A percentile compares a stretch with the other conserved stretches of the same genome.
Evolutionary conservation across 92 coral and sea anemone species (phyloP).

Genomic region (Galaxea fascicularis): DNA sequence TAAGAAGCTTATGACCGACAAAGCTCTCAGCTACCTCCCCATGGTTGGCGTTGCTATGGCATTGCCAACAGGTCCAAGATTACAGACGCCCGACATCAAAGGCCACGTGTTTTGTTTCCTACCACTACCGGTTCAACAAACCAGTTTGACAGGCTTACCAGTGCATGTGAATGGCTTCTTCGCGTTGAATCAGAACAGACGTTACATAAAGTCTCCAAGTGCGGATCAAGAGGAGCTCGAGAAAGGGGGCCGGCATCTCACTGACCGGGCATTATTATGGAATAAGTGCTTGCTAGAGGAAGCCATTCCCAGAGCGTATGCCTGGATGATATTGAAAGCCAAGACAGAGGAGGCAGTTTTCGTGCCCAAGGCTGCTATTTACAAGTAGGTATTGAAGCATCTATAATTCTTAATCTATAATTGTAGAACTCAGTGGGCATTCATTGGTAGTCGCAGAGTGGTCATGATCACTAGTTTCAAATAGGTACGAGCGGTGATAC

Average conservation of each 20-base stretch:
- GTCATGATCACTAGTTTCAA: not conserved
- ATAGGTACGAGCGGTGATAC: not conserved
- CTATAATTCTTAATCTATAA: not conserved
- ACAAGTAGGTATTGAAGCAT: not conserved
- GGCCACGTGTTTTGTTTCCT: slow-evolving; percentile 79
- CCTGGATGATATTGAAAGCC: slow-evolving; percentile 9
- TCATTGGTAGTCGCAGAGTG: not conserved
- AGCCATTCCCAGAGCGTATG: slow-evolving; percentile 50
- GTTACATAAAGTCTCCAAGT: slow-evolving; percentile 73
- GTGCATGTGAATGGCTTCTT: slow-evolving; percentile 81
- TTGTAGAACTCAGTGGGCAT: not conserved
- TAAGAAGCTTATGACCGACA: slow-evolving; percentile 47
- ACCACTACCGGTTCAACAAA: slow-evolving; percentile 66
- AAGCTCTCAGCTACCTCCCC: slow-evolving; percentile 68
- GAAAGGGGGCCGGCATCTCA: not conserved
- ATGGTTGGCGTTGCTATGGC: slow-evolving; percentile 83
- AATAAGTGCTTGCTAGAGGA: slow-evolving; percentile 52
- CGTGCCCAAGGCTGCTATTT: not conserved
- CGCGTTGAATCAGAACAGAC: slow-evolving; percentile 78
- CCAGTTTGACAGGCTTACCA: slow-evolving; percentile 80
- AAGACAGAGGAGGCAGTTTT: not conserved
- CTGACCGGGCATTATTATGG: slow-evolving; percentile 48
- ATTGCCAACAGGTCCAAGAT: slow-evolving; percentile 4
- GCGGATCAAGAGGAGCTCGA: slow-evolving; percentile 51
- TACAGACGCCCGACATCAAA: slow-evolving; percentile 13